Base-by-base conservation (phyloP, 2,113 vertebrate species). In the Ellobius talpinus region DNA sequence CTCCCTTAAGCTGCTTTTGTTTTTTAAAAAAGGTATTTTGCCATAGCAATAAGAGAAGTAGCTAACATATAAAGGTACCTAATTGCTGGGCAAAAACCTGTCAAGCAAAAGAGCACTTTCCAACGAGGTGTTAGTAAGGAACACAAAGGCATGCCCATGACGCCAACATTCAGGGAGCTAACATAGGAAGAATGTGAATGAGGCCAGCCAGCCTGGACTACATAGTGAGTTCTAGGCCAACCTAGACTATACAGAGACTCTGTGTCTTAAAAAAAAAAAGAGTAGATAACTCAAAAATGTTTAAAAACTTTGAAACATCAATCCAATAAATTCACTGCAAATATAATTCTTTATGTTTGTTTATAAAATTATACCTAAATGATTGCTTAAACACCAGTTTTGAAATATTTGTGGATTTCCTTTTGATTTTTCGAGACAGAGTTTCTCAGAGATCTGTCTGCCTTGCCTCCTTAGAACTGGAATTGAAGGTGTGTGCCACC, bases 331-430 rank as follows among this genome's bases (percentile, higher is more conserved):
- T 31, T 47, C 39, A 70, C 65, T 63, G 74, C 19, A 93, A 95
- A 91, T 45, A 79, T 26, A 91, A 91, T 94, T 66, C 52, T 86
- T 77, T 78, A 50, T 66, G 63, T 63, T 66, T 91, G 26, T 58
- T 58, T 81, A 91, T 26, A 52, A 52, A 78, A 39, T 79, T 79
- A 95, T 23, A 87, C 13, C 61, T 47, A 85, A 96, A 31, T 74
- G 11, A n/a, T 52, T 70, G 63, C 63, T 87, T 90, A 88, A 90
- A 95, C 70, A 7, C 13, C 33, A 89, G 84, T 68, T 89, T 23
- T 90, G 66, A 93, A 93, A 61, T 94, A 93, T 66, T 93, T 91
- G n/a, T 74, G 70, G 5, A 86, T 74, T 45, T 74, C 45, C 39
- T 76, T 39, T 76, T 45, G n/a, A 19, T 26, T 66, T 66, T 33